phyloP scores from a whole-genome alignment of 2,888 invertebrate species.

The Patella ulyssiponensis region DNA sequence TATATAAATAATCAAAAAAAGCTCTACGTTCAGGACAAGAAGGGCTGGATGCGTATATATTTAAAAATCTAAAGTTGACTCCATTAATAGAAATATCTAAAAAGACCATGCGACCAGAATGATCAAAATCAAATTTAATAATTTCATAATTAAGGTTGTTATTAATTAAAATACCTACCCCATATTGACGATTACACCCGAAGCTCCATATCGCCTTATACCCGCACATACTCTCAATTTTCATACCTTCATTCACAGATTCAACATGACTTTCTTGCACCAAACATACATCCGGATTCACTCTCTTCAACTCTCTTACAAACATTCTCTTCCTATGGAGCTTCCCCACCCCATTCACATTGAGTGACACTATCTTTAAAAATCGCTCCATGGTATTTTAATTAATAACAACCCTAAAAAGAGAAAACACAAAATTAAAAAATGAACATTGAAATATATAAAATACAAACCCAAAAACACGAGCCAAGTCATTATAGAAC shows the following conservation, averaged over 20 bases:
- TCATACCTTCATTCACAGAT: neutral
- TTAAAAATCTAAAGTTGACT: neutral
- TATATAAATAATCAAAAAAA: neutral
- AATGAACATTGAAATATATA: too few relatives aligned
- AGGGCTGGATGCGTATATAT: neutral
- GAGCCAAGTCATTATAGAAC: too few relatives aligned
- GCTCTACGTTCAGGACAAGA: neutral
- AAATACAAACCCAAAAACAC: too few relatives aligned
- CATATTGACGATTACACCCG: neutral
- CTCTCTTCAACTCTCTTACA: neutral
- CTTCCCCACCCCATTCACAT: too few relatives aligned
- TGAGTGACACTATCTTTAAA: too few relatives aligned
- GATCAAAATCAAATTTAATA: conserved; percentile 13
- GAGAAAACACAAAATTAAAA: too few relatives aligned
- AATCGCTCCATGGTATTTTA: too few relatives aligned
- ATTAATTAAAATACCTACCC: conserved; percentile 16
- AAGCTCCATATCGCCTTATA: conserved; percentile 18
- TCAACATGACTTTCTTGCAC: neutral
- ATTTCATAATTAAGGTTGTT: conserved; percentile 6
- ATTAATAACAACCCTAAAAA: too few relatives aligned
- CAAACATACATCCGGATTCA: neutral
- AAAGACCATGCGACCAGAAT: neutral
- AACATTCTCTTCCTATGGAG: too few relatives aligned
- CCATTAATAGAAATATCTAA: neutral
- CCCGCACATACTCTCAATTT: conserved; percentile 23